Base-by-base conservation (phyloP, 1,140 invertebrate genomes). In the Dysdera silvatica region DNA sequence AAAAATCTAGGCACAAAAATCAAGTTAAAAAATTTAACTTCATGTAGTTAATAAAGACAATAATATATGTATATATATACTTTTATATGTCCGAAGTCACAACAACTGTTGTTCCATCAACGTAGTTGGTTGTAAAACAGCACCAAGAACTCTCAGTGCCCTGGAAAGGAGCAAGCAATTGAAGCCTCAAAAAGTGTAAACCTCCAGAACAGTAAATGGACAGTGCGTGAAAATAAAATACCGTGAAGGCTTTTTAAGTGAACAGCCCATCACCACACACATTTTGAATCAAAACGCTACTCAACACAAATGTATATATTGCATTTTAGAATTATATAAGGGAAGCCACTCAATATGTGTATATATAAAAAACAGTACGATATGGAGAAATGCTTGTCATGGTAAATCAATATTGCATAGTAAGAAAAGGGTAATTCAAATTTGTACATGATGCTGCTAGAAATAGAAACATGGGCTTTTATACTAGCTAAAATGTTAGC, bases 131-230 rank as follows among this genome's bases (percentile, higher is more conserved):
- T 63, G 65, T 67, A 67, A 63, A 67, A 61, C 53, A 67, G 66
- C 66, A 67, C 66, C 66, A 67, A 67, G 65, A 60, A 65, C 64
- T 60, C 47, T 64, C 28, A 60, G 66, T 67, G 62, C 61, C 48
- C 54, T 59, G 56, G 66, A 65, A 67, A 67, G 65, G 54, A 67
- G 49, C 63, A 64, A 67, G 47, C 51, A 37, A 57, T 49, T 43
- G 53, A 64, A 55, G 29, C 48, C 64, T 47, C 56, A 60, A 62
- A 61, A 66, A 66, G 58, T 66, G 58, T 61, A 66, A 66, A 66
- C 52, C 53, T n/a, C n/a, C 51, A 59, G 31, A 40, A 63, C 53
- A 63, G 51, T 63, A 63, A 56, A 63, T 63, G 61, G 61, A 63
- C 61, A 63, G 61, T 63, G 61, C 61, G 56, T 63, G 61, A 63